Conservation (phyloP, 2,797 vertebrate genomes). For the Sebastes dallii region DNA sequence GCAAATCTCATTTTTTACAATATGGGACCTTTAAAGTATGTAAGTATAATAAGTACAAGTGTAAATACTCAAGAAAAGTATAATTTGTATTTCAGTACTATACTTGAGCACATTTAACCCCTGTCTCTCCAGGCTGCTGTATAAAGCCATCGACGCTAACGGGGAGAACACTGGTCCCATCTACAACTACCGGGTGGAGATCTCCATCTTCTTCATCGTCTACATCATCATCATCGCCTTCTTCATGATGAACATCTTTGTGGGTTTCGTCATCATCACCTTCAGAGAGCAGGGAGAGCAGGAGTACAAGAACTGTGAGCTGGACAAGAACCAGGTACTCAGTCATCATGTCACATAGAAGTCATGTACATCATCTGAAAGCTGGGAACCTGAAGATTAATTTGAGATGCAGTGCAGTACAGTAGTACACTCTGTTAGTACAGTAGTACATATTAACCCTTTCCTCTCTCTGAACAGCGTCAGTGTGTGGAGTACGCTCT, state of each 20-base stretch:
- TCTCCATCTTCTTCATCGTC: slow-evolving; percentile 99
- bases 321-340: slow-evolving; percentile 95
- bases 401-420: too few relatives aligned
- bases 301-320: slow-evolving; percentile 98
- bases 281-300: slow-evolving; percentile 98
- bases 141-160: slow-evolving; percentile 93
- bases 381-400: too few relatives aligned
- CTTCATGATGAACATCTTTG: slow-evolving; percentile 99
- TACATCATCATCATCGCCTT: slow-evolving; percentile 99
- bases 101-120: neutral
- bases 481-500: slow-evolving; percentile 93
- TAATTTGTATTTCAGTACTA: too few relatives aligned
- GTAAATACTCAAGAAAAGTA: too few relatives aligned
- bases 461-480: slow-evolving; percentile 71
- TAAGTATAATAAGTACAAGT: too few relatives aligned
- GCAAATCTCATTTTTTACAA: too few relatives aligned
- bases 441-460: neutral
- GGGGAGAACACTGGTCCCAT: slow-evolving; percentile 92
- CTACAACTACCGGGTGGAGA: slow-evolving; percentile 98
- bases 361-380: too few relatives aligned
- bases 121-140: slow-evolving; percentile 72
- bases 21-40: too few relatives aligned
- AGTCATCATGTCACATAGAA: too few relatives aligned
- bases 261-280: slow-evolving; percentile 99
- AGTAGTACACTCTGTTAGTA: neutral